Evolutionary conservation across 2,888 invertebrate genomes (phyloP), one percentile per base, ranked within the genome.

Genomic region (Blera fallax): DNA sequence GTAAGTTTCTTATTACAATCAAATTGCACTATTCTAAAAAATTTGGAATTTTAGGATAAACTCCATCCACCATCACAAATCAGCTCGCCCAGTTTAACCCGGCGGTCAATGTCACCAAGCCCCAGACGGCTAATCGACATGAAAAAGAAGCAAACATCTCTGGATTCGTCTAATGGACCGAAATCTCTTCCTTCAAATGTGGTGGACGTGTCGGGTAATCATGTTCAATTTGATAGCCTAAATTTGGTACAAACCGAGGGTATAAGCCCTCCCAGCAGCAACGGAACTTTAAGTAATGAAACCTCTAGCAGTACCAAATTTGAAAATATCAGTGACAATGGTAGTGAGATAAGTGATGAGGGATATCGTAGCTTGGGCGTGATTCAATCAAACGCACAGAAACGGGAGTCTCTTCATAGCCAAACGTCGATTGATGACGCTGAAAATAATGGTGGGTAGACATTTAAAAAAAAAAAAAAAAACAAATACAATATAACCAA

Each of bases 291-390:
- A 58, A 82, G 88, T 81, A 87, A 81, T 58, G 80, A 81, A 34
- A 88, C 82, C 67, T 88, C 87, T 21, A 87, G 80, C 48, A 87
- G 81, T 37, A 90, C 88, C 87, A 91, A 93, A 80, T 92, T 93
- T 21, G 94, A 94, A 88, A 94, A 95, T 85, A 94, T 95, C 7
- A 95, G 96, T 69, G 96, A 96, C 90, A 96, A 96, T 88, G 96
- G 96, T 8, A 96, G 96, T 76, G 96, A 97, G 90, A 96, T 96
- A 24, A 96, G 96, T 27, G 97, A 97, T 91, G 97, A 97, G 89
- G 97, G 97, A 0, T 97, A 97, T 91, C 94, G 96, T 89, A 96
- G 96, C 90, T 92, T 96, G 89, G 96, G 96, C 0, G 94, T 96
- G 56, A 94, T 94, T 50, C 94, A 94, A 84, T 92, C 93, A 65